Evolutionary conservation across 2,797 vertebrate species (phyloP).

Genomic region (Bufotes viridis): DNA sequence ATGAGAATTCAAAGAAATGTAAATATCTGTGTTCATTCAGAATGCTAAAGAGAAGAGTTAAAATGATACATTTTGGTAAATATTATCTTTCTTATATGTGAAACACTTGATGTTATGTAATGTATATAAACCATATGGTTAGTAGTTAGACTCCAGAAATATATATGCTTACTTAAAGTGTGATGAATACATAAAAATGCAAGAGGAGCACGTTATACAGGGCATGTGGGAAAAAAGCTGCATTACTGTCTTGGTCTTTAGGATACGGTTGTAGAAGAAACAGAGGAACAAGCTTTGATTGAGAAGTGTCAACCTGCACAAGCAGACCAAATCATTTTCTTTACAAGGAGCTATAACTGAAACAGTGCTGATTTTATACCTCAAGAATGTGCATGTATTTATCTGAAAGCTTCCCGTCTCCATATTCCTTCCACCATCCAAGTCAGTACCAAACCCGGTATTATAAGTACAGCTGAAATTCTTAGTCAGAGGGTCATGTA

Average conservation of each 20-base stretch:
- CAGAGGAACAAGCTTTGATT: not conserved
- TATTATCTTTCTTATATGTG: not conserved
- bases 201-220: not conserved
- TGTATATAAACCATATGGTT: constrained; percentile 5
- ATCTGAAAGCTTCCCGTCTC: constrained; percentile 18
- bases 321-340: not conserved
- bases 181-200: constrained; percentile 18
- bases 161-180: not conserved
- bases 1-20: not conserved
- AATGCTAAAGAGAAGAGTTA: not conserved
- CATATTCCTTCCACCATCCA: constrained; percentile 8
- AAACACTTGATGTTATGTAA: not conserved
- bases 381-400: constrained; percentile 20
- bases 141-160: not conserved
- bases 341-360: constrained; percentile 1
- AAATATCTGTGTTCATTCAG: not conserved
- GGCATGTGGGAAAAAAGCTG: not conserved
- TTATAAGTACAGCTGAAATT: constrained; percentile 47
- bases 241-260: constrained; percentile 25
- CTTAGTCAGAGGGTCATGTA: constrained; percentile 49
- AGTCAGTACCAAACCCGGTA: constrained; percentile 21
- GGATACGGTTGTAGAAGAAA: not conserved
- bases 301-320: not conserved
- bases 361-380: constrained; percentile 1
- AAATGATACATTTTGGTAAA: constrained; percentile 1